Percentiles rank a stretch among this genome's conserved stretches.
Evolutionary conservation across 2,888 invertebrate genomes (phyloP).

Genomic region (Macaria liturata): DNA sequence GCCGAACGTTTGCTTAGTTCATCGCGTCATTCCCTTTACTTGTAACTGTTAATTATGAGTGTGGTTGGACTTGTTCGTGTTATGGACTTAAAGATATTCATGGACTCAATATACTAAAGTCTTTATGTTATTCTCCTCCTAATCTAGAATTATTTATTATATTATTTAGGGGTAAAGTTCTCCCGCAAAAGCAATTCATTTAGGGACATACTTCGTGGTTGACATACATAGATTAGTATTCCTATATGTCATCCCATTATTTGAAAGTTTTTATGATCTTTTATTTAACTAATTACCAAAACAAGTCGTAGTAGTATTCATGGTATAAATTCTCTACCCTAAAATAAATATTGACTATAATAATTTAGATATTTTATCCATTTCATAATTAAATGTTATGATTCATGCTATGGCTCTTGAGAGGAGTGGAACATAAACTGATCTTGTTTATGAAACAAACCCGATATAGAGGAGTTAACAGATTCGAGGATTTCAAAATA

Average conservation of each 20-base stretch:
- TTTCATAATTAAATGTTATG: slow-evolving; percentile 7
- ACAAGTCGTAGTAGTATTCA: too few relatives aligned
- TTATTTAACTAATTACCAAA: too few relatives aligned
- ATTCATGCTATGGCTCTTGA: slow-evolving; percentile 14
- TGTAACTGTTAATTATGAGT: slow-evolving; percentile 4
- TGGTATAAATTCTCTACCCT: neutral
- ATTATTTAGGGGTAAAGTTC: too few relatives aligned
- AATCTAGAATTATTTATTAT: too few relatives aligned
- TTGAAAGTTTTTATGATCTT: too few relatives aligned
- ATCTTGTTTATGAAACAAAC: slow-evolving; percentile 25
- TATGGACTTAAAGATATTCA: neutral
- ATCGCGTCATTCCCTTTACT: slow-evolving; percentile 8
- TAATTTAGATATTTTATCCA: neutral
- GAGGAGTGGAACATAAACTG: slow-evolving; percentile 16
- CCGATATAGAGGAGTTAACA: slow-evolving; percentile 20
- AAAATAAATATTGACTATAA: neutral
- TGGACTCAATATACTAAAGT: too few relatives aligned
- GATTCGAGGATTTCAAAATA: slow-evolving; percentile 20
- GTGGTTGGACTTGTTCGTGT: neutral
- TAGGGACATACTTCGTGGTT: too few relatives aligned
- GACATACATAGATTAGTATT: too few relatives aligned
- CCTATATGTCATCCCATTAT: too few relatives aligned
- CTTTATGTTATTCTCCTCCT: too few relatives aligned
- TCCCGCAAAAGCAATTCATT: too few relatives aligned
- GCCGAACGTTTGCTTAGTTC: slow-evolving; percentile 11